These are phyloP conservation scores for Arnoldichthys spilopterus DNA, from an alignment of 2,797 vertebrate genomes.

Conservation along the genomic window DNA sequence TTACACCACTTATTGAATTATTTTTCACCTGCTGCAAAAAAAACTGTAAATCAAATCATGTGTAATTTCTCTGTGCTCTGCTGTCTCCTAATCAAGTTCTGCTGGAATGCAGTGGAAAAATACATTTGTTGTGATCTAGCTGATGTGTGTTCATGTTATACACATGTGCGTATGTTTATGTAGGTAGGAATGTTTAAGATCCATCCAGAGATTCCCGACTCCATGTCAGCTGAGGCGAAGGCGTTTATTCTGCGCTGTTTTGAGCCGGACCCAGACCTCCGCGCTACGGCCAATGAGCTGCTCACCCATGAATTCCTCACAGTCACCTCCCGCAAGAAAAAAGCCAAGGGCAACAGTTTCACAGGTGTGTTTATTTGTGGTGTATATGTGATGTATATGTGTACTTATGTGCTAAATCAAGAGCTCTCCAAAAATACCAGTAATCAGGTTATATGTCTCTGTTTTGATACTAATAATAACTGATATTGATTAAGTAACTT, in stretches of 20 bases:
- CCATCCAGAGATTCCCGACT: conserved; percentile 97
- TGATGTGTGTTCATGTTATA: too few species aligned
- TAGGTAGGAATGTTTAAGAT: conserved; percentile 99
- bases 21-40: too few species aligned
- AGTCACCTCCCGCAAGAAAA: conserved; percentile 95
- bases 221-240: conserved; percentile 96
- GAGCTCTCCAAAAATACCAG: not conserved
- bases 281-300: conserved; percentile 89
- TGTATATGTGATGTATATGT: not conserved
- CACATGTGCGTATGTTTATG: too few species aligned
- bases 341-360: conserved; percentile 84
- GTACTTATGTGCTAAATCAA: not conserved
- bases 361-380: conserved; percentile 81
- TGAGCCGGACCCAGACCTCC: conserved; percentile 92
- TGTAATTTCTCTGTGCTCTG: too few species aligned
- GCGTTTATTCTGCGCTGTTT: conserved; percentile 96
- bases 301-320: conserved; percentile 97
- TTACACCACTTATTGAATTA: too few species aligned
- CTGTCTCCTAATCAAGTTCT: too few species aligned
- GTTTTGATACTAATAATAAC: too few species aligned
- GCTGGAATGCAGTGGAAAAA: too few species aligned
- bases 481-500: too few species aligned
- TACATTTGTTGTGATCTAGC: too few species aligned
- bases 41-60: too few species aligned
- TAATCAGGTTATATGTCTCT: not conserved